phyloP scores from a whole-genome alignment of 2,113 vertebrate species.

The Tetrao urogallus region DNA sequence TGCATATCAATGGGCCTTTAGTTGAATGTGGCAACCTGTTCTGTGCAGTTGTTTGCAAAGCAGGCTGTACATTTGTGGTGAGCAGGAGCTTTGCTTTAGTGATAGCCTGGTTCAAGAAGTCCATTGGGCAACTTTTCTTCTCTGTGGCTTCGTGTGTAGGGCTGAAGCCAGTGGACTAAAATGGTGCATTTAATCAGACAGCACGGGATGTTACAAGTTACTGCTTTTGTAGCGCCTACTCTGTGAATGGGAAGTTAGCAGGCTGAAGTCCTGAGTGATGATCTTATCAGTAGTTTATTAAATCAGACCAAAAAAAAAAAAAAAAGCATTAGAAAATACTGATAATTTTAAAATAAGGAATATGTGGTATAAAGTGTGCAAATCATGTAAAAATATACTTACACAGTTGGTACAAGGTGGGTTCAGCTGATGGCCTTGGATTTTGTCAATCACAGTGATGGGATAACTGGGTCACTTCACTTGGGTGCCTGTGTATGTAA shows the following conservation, averaged over 20 bases:
- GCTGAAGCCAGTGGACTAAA: background rate
- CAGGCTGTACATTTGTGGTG: fast-evolving
- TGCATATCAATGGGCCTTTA: fast-evolving
- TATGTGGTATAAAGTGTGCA: fast-evolving
- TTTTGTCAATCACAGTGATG: background rate
- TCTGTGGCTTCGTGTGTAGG: background rate
- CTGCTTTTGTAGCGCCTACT: background rate
- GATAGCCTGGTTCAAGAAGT: fast-evolving
- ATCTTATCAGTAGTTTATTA: background rate
- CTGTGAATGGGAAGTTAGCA: background rate
- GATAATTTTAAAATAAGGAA: background rate
- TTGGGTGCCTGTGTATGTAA: background rate
- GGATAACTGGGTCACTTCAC: background rate
- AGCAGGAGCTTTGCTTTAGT: background rate
- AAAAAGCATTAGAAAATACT: background rate
- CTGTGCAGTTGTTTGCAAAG: fast-evolving
- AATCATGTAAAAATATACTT: background rate
- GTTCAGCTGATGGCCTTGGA: background rate
- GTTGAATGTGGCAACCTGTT: background rate
- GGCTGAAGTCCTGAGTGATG: background rate
- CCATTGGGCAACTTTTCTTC: fast-evolving
- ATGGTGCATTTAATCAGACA: background rate
- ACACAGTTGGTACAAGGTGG: fast-evolving
- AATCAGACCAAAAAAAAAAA: background rate
- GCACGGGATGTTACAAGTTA: background rate